These are phyloP conservation scores for Crenuchus spilurus DNA, from an alignment of 2,797 vertebrate species.

Conservation along the genomic window DNA sequence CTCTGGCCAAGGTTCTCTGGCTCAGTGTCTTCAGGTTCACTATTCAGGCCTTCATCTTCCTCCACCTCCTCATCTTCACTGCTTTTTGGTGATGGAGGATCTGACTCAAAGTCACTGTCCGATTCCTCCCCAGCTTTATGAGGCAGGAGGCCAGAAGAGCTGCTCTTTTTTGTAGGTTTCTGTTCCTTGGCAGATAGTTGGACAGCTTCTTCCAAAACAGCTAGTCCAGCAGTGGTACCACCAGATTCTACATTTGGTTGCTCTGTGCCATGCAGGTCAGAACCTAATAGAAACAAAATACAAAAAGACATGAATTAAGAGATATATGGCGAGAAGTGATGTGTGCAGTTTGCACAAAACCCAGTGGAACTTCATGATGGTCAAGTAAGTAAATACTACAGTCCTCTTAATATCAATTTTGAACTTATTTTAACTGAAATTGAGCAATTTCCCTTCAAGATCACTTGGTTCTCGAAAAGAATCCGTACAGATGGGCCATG, in stretches of 20 bases:
- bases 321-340: neutral
- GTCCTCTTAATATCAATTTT: neutral
- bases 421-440: neutral
- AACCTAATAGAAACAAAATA: slow-evolving; percentile 69
- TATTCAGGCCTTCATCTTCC: slow-evolving; percentile 89
- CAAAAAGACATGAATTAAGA: slow-evolving; percentile 1
- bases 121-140: slow-evolving; percentile 81
- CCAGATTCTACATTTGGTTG: slow-evolving; percentile 62
- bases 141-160: slow-evolving; percentile 42
- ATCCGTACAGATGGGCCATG: slow-evolving; percentile 45
- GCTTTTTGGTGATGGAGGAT: slow-evolving; percentile 94
- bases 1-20: slow-evolving; percentile 82
- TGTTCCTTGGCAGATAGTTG: slow-evolving; percentile 67
- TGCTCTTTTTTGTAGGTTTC: slow-evolving; percentile 67
- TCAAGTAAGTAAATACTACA: neutral
- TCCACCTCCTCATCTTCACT: slow-evolving; percentile 90
- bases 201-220: slow-evolving; percentile 34
- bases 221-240: neutral
- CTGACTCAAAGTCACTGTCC: slow-evolving; percentile 97
- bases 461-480: neutral
- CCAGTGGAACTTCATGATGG: neutral
- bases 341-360: too few species aligned
- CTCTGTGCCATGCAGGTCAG: slow-evolving; percentile 61
- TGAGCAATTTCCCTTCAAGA: slow-evolving; percentile 12
- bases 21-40: slow-evolving; percentile 85